These are phyloP conservation scores for Ganaspis brasiliensis DNA, from an alignment of 2,888 invertebrate species.

Conservation along the genomic window DNA sequence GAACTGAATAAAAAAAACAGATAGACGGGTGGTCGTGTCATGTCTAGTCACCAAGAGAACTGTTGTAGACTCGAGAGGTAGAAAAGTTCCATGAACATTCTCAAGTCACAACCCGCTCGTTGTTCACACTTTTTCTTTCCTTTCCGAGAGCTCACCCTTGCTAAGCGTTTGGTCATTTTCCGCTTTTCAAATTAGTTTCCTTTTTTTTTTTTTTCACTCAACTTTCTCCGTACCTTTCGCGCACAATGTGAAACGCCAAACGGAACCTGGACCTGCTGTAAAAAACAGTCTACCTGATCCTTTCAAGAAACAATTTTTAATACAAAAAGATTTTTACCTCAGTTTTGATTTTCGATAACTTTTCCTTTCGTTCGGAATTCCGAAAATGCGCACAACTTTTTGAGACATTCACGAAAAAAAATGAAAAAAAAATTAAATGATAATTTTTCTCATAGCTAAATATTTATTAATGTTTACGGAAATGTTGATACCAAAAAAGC, in stretches of 20 bases:
- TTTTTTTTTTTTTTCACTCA: conserved; percentile 57
- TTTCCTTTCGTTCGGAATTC: too few species aligned
- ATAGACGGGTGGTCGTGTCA: conserved; percentile 39
- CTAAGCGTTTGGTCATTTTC: conserved; percentile 44
- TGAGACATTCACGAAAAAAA: too few species aligned
- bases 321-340: background rate
- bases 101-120: conserved; percentile 63
- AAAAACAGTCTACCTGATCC: conserved; percentile 21
- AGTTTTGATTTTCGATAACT: background rate
- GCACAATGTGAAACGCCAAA: conserved; percentile 40
- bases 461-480: too few species aligned
- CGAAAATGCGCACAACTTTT: too few species aligned
- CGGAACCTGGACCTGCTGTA: conserved; percentile 4
- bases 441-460: too few species aligned
- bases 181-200: conserved; percentile 45
- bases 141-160: conserved; percentile 51
- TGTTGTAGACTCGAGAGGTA: conserved; percentile 38
- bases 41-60: background rate
- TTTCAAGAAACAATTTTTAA: conserved; percentile 7
- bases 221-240: conserved; percentile 74
- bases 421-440: too few species aligned
- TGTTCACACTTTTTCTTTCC: conserved; percentile 64
- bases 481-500: too few species aligned
- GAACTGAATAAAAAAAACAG: conserved; percentile 55
- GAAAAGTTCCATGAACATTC: conserved; percentile 49